phyloP scores from a whole-genome alignment of 2,888 invertebrate genomes.

The Dryobota labecula region DNA sequence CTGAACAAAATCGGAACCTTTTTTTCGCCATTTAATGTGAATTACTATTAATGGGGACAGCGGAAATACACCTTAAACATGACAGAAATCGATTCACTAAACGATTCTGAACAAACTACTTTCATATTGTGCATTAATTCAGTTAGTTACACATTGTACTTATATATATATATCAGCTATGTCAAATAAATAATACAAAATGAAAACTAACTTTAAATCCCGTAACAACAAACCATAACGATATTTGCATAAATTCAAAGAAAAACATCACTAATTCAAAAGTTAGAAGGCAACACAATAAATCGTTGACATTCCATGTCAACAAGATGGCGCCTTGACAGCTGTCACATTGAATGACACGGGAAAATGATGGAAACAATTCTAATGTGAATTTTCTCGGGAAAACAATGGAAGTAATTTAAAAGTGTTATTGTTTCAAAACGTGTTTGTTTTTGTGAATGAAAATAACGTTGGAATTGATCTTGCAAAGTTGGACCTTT shows the following conservation, averaged over 20 bases:
- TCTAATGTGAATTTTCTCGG: slow-evolving; percentile 44
- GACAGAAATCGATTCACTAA: no score
- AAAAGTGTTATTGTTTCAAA: slow-evolving; percentile 32
- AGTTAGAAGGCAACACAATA: slow-evolving; percentile 58
- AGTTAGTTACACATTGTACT: no score
- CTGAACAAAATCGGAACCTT: no score
- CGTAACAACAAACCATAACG: slow-evolving; percentile 4
- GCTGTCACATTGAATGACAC: slow-evolving; percentile 72
- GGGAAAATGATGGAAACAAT: slow-evolving; percentile 53
- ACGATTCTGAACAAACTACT: no score
- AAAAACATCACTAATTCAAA: slow-evolving; percentile 54
- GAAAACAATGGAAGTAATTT: slow-evolving; percentile 47
- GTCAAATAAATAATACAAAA: not conserved
- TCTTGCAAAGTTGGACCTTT: slow-evolving; percentile 8
- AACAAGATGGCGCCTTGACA: slow-evolving; percentile 74
- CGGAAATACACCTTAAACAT: no score
- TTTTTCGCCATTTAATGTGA: no score
- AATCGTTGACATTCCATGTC: slow-evolving; percentile 63
- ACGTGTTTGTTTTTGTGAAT: slow-evolving; percentile 20
- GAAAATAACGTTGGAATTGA: slow-evolving; percentile 24
- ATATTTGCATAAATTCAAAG: slow-evolving; percentile 42
- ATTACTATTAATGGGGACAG: no score
- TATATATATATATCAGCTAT: no score
- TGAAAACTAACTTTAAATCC: not conserved
- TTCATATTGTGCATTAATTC: no score